A percentile compares a stretch with the other conserved stretches of the same genome.
Evolutionary conservation across 1,140 invertebrate genomes (phyloP).

Genomic region (Pteromalus puparum): DNA sequence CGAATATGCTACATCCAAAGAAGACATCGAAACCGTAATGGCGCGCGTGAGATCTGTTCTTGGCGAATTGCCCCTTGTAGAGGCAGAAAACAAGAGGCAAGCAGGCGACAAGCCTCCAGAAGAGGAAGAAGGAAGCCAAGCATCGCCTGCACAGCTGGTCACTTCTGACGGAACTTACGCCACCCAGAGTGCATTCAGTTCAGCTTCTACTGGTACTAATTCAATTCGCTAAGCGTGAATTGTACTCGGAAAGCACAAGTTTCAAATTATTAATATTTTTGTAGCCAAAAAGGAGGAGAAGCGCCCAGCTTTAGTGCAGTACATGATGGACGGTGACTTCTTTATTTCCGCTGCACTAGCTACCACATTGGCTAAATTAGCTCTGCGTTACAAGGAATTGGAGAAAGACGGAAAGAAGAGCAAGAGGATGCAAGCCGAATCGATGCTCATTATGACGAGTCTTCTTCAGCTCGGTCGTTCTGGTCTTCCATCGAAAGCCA

Average conservation of each 20-base stretch:
- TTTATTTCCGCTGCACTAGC: slow-evolving; percentile 95
- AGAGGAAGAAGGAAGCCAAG: slow-evolving; percentile 74
- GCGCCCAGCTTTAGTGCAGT: slow-evolving; percentile 88
- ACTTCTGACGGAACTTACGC: slow-evolving; percentile 99
- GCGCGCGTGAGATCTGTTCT: slow-evolving; percentile 85
- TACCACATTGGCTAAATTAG: slow-evolving; percentile 93
- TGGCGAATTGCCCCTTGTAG: slow-evolving; percentile 93
- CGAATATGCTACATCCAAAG: slow-evolving; percentile 90
- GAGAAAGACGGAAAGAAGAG: slow-evolving; percentile 78
- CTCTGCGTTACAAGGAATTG: slow-evolving; percentile 82
- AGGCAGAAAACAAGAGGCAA: slow-evolving; percentile 87
- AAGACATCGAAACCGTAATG: slow-evolving; percentile 89
- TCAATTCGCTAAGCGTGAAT: background rate
- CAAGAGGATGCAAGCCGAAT: slow-evolving; percentile 86
- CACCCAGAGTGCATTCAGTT: slow-evolving; percentile 96
- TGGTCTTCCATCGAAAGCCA: slow-evolving; percentile 82
- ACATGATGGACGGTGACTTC: slow-evolving; percentile 96
- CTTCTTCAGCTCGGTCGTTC: slow-evolving; percentile 87
- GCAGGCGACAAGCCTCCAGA: slow-evolving; percentile 78
- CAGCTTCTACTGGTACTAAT: slow-evolving; percentile 72
- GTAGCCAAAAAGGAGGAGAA: slow-evolving; percentile 80
- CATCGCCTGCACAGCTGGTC: slow-evolving; percentile 81
- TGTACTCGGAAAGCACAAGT: background rate
- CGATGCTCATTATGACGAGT: slow-evolving; percentile 92
- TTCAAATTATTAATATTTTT: slow-evolving; percentile 46